Base-by-base conservation (phyloP, 2,888 invertebrate genomes). In the Sarcophaga subvicina region DNA sequence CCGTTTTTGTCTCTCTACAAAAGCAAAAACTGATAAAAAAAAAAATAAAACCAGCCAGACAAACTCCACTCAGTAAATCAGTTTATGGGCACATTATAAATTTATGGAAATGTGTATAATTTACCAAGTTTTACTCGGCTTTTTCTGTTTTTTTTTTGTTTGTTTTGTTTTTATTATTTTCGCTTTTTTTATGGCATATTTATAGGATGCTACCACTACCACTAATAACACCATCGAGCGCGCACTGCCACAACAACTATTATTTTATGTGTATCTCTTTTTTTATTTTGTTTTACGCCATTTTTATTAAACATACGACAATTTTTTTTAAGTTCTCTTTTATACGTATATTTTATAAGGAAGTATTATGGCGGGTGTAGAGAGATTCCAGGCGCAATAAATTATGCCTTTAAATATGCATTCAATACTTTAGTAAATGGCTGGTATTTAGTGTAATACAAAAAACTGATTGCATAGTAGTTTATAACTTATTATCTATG, bases 101-200 rank as follows among this genome's bases (percentile, higher is more conserved):
- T 76, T 66, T 84, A 80, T 84, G 75, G 47, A 64, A 70, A 84
- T 66, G 62, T 75, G 47, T 66, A 80, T 70, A 80, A 83, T 83
- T 75, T 83, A 75, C 45, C 64, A 66, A 63, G 59, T 25, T 59
- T 71, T 37, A 10, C 37, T 10, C 2, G 0, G 37, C 10, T 27
- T 79, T 77, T 67, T 75, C 27, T 76, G 62, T 37, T 22, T 11
- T 10, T 14, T 63, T 3, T 70, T 64, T 69, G 20, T 20, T 71
- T 77, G 64, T 70, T 76, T 70, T 8, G 45, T 64, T 62, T 62
- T 22, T 11, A 12, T 20, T 63, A 8, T 70, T 70, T 49, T 71
- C 71, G 47, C 64, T 76, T 71, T 10, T 62, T 62, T 62, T 62
- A 54, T 49, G 17, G 66, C 66, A 64, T 71, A 27, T 76, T 69